A percentile compares a stretch with the other conserved stretches of the same genome.
Conservation (phyloP, 2,113 vertebrate species). For the Leptosomus discolor region DNA sequence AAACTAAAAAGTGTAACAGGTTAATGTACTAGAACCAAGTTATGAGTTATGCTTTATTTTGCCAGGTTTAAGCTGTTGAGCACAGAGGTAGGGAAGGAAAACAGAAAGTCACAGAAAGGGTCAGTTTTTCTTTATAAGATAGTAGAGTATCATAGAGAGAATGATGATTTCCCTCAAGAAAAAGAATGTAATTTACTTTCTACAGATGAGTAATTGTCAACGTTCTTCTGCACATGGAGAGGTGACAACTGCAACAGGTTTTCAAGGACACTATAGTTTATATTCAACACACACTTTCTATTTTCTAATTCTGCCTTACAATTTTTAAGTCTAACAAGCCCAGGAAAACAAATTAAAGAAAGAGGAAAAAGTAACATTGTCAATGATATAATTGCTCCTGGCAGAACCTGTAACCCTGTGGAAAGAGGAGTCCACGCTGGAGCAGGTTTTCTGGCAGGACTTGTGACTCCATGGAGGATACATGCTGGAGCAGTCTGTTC, state of each 20-base stretch:
- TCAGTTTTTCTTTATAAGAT: background rate
- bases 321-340: background rate
- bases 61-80: background rate
- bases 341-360: rapidly evolving
- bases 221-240: background rate
- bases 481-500: background rate
- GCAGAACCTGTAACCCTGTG: background rate
- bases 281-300: background rate
- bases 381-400: too few species aligned
- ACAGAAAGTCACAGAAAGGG: background rate
- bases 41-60: background rate
- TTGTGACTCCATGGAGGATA: background rate
- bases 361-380: background rate
- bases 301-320: background rate
- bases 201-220: background rate
- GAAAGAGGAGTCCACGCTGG: rapidly evolving
- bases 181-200: background rate
- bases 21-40: background rate
- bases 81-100: background rate
- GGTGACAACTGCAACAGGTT: background rate
- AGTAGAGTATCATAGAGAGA: background rate
- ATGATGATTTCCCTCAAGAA: background rate
- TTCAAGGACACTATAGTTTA: background rate
- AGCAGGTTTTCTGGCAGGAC: background rate
- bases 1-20: background rate